Conservation (phyloP, 2,113 vertebrate genomes). For the Dascyllus trimaculatus region DNA sequence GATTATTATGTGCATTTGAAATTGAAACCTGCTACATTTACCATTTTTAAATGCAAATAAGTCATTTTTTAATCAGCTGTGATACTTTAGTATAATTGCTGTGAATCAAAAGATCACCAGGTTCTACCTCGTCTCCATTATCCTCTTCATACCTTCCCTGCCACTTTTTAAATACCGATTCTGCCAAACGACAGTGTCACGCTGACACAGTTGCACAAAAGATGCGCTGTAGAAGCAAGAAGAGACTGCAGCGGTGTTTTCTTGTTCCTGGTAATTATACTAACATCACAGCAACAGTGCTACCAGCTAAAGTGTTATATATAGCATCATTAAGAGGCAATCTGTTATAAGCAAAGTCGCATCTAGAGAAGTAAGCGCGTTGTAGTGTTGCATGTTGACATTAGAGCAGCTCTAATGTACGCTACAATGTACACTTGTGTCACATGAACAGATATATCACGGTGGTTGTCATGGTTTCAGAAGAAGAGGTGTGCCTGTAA, state of each 20-base stretch:
- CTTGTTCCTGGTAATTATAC: background rate
- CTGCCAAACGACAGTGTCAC: too few relatives aligned
- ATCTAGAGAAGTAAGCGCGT: conserved; percentile 2
- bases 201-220: background rate
- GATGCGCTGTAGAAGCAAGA: background rate
- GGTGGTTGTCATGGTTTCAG: conserved; percentile 80
- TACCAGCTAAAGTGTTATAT: background rate
- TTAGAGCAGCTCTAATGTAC: conserved; percentile 66
- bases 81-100: too few relatives aligned
- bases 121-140: too few relatives aligned
- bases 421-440: conserved; percentile 76
- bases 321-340: background rate
- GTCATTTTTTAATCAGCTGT: too few relatives aligned
- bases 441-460: conserved; percentile 78
- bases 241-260: background rate
- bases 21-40: too few relatives aligned
- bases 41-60: too few relatives aligned
- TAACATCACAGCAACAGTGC: background rate
- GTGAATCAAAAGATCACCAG: too few relatives aligned
- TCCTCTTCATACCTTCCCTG: too few relatives aligned
- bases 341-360: conserved; percentile 8
- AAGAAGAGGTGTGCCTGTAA: conserved; percentile 75
- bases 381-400: conserved; percentile 60
- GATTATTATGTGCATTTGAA: too few relatives aligned
- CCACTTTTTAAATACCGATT: too few relatives aligned